Evolutionary conservation across 2,888 invertebrate species (phyloP).

Genomic region (Lasiommata megera): DNA sequence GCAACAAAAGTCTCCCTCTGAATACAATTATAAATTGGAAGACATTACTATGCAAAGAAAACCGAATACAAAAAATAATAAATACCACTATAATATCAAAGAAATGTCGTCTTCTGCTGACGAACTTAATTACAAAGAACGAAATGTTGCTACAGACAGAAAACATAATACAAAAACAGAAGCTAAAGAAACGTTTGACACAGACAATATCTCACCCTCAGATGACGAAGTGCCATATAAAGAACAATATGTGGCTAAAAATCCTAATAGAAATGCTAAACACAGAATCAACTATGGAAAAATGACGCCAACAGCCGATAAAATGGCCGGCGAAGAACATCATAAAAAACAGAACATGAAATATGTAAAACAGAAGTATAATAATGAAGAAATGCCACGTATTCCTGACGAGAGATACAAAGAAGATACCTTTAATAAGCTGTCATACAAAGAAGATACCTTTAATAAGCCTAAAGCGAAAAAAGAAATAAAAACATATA

Average conservation of each 20-base stretch:
- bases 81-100: background rate
- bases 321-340: too few species aligned
- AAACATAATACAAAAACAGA: too few species aligned
- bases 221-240: background rate
- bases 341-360: background rate
- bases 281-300: background rate
- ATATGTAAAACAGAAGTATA: background rate
- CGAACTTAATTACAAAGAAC: background rate
- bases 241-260: too few species aligned
- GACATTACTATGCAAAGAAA: background rate
- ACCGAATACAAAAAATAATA: background rate
- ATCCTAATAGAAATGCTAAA: background rate
- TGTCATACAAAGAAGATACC: slow-evolving; percentile 12
- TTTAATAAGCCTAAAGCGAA: slow-evolving; percentile 14
- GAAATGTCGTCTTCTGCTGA: slow-evolving; percentile 9
- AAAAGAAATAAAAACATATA: background rate
- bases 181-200: too few species aligned
- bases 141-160: too few species aligned
- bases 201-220: slow-evolving; percentile 3
- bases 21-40: background rate
- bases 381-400: slow-evolving; percentile 8
- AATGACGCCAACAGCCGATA: background rate
- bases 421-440: slow-evolving; percentile 14
- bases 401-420: slow-evolving; percentile 14
- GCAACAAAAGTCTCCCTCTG: background rate